These are phyloP conservation scores for Drosophila differens DNA, from an alignment of 2,888 invertebrate genomes.

Conservation along the genomic window DNA sequence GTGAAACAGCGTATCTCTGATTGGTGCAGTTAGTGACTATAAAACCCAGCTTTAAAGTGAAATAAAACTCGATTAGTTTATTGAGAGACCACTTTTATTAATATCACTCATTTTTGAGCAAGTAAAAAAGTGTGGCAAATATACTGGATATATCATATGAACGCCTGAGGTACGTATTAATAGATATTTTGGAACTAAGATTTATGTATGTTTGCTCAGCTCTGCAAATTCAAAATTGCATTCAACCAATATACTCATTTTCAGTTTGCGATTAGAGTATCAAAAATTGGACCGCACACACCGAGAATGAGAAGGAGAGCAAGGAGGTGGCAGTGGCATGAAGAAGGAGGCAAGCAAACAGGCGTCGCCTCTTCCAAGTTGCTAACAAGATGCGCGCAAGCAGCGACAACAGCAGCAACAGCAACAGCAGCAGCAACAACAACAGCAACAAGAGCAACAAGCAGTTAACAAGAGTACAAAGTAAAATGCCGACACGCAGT, in stretches of 20 bases:
- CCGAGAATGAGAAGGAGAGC: background rate
- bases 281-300: slow-evolving; percentile 48
- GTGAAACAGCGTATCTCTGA: background rate
- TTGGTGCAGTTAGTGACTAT: background rate
- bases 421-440: slow-evolving; percentile 29
- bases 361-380: slow-evolving; percentile 48
- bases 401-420: slow-evolving; percentile 59
- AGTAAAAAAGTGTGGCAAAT: background rate
- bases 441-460: slow-evolving; percentile 40
- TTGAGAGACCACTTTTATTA: background rate
- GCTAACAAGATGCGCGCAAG: slow-evolving; percentile 75
- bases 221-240: background rate
- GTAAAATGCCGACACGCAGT: slow-evolving; percentile 71
- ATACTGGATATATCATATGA: background rate
- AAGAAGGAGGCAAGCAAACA: slow-evolving; percentile 10
- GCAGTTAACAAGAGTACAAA: slow-evolving; percentile 71
- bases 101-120: background rate
- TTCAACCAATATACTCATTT: background rate
- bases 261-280: background rate
- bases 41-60: background rate
- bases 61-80: background rate
- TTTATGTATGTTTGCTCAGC: background rate
- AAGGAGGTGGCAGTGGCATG: slow-evolving; percentile 2
- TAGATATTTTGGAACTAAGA: background rate
- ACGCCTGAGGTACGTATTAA: background rate